Evolutionary conservation across 1,140 invertebrate genomes (phyloP).

Genomic region (Trigoniulus corallinus): DNA sequence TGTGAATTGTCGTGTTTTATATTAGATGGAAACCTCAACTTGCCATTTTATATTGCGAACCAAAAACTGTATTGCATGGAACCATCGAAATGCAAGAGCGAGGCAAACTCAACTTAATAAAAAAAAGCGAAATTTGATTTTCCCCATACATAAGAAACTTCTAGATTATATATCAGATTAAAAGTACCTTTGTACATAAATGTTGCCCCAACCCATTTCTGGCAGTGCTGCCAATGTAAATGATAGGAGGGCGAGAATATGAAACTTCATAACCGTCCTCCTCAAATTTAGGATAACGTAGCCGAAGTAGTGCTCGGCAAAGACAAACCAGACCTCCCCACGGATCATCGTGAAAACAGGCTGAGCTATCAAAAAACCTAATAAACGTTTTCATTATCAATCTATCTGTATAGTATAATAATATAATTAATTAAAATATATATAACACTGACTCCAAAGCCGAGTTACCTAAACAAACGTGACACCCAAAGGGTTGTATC

Average conservation of each 20-base stretch:
- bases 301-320: conserved; percentile 55
- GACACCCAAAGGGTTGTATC: conserved; percentile 61
- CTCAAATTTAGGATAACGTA: conserved; percentile 60
- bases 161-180: background rate
- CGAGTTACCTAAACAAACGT: conserved; percentile 52
- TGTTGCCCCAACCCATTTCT: conserved; percentile 56
- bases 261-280: conserved; percentile 63
- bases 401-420: conserved; percentile 1
- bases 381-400: conserved; percentile 2
- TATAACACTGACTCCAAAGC: too few relatives aligned
- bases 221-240: conserved; percentile 64
- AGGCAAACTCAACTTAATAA: conserved; percentile 48
- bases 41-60: conserved; percentile 28
- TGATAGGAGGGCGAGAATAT: conserved; percentile 49
- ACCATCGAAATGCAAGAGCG: conserved; percentile 65
- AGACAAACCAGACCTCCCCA: conserved; percentile 57
- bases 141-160: background rate
- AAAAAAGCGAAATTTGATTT: conserved; percentile 5
- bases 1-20: too few relatives aligned
- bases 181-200: conserved; percentile 48
- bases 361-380: conserved; percentile 45
- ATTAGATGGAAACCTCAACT: too few relatives aligned
- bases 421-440: conserved; percentile 1
- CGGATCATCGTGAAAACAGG: conserved; percentile 59
- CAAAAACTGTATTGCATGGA: conserved; percentile 54